A percentile compares a stretch with the other conserved stretches of the same genome.
Evolutionary conservation across 2,113 vertebrate species (phyloP).

Genomic region (Misgurnus anguillicaudatus): DNA sequence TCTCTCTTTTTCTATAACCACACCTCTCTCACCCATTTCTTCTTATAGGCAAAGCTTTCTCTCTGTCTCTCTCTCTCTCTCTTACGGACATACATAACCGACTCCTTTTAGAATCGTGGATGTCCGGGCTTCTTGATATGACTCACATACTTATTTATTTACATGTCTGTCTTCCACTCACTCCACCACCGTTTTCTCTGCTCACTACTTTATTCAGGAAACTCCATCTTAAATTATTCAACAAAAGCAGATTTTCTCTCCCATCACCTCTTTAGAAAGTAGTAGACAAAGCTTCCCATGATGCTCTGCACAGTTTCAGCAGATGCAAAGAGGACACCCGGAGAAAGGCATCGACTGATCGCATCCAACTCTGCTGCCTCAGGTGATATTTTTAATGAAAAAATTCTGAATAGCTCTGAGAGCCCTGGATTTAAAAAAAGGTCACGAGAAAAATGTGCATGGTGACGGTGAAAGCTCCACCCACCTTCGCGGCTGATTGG

Average conservation of each 20-base stretch:
- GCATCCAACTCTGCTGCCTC: conserved; percentile 31
- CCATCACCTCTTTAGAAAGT: conserved; percentile 53
- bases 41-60: conserved; percentile 44
- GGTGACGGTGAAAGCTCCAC: conserved; percentile 49
- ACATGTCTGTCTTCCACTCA: background rate
- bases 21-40: conserved; percentile 46
- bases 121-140: conserved; percentile 15
- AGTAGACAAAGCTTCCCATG: background rate
- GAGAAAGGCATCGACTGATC: background rate
- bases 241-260: conserved; percentile 66
- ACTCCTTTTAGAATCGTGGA: conserved; percentile 62
- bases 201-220: conserved; percentile 77
- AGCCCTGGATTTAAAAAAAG: conserved; percentile 27
- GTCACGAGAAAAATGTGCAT: conserved; percentile 25
- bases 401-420: conserved; percentile 33
- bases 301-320: background rate
- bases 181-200: conserved; percentile 50
- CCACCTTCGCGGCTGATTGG: conserved; percentile 42
- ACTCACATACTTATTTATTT: conserved; percentile 14
- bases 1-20: conserved; percentile 31
- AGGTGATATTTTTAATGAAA: conserved; percentile 45
- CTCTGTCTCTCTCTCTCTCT: conserved; percentile 1
- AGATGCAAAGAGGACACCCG: background rate
- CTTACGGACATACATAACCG: conserved; percentile 61
- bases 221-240: conserved; percentile 78